phyloP scores from a whole-genome alignment of 2,797 vertebrate species.

The Neomorphus geoffroyi region DNA sequence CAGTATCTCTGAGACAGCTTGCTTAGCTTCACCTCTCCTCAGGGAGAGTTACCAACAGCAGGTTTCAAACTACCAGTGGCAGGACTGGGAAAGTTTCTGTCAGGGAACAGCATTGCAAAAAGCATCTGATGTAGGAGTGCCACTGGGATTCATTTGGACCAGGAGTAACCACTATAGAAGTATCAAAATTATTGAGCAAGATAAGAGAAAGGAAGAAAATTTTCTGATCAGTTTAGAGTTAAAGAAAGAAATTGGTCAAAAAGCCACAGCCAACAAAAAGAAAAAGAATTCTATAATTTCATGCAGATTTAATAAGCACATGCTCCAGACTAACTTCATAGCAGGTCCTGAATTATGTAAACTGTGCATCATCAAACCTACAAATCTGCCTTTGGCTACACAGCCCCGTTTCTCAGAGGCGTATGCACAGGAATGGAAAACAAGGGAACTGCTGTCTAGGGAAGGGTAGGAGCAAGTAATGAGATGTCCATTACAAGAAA shows the following conservation, averaged over 20 bases:
- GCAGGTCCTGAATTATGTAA: slow-evolving; percentile 22
- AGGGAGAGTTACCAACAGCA: background rate
- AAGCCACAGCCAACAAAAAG: background rate
- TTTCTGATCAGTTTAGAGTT: background rate
- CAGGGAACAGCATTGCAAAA: background rate
- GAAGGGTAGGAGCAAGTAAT: background rate
- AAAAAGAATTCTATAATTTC: background rate
- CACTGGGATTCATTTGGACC: background rate
- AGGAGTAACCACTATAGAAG: background rate
- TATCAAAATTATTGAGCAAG: background rate
- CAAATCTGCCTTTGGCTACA: slow-evolving; percentile 15
- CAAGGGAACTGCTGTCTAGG: background rate
- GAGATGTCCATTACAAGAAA: background rate
- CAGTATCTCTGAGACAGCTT: background rate
- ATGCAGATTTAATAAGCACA: slow-evolving; percentile 59
- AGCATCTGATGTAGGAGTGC: background rate
- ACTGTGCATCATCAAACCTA: background rate
- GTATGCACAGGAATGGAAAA: background rate
- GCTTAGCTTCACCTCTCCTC: background rate
- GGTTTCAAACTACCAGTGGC: background rate
- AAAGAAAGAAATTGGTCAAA: background rate
- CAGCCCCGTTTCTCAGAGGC: slow-evolving; percentile 6
- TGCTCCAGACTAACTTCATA: background rate
- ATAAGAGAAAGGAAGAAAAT: background rate
- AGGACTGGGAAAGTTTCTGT: background rate